A percentile compares a stretch with the other conserved stretches of the same genome.
These are phyloP conservation scores for Enteromius afrohamiltoni DNA, from an alignment of 2,797 vertebrate genomes.

Conservation along the genomic window DNA sequence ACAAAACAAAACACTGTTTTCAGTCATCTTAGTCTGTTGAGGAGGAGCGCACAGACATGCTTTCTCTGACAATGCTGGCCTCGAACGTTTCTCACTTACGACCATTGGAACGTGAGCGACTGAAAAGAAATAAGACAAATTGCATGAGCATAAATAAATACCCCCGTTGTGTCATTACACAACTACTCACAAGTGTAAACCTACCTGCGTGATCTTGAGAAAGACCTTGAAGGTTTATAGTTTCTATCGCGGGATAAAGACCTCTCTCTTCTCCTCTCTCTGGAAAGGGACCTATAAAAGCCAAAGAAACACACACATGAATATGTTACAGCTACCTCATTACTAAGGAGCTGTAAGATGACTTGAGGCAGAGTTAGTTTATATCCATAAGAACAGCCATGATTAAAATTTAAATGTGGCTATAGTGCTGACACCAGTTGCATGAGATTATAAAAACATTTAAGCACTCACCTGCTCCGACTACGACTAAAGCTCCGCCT, in stretches of 20 bases:
- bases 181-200: constrained; percentile 34
- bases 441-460: not conserved
- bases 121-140: constrained; percentile 61
- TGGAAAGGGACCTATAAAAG: constrained; percentile 87
- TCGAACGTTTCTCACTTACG: constrained; percentile 80
- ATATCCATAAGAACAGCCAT: not conserved
- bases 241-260: constrained; percentile 93
- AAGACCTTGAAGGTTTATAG: constrained; percentile 91
- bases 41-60: constrained; percentile 8
- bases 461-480: constrained; percentile 87
- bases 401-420: not conserved
- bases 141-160: not conserved
- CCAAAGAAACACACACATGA: not conserved
- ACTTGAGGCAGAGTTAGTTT: not conserved
- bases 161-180: not conserved
- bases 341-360: not conserved
- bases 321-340: not conserved
- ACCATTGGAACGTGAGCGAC: constrained; percentile 92
- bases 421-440: not conserved
- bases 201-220: constrained; percentile 94
- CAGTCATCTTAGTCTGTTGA: constrained; percentile 48
- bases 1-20: constrained; percentile 45
- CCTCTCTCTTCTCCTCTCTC: constrained; percentile 91
- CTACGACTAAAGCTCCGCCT: constrained; percentile 93
- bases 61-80: constrained; percentile 22